phyloP scores from a whole-genome alignment of 1,140 invertebrate species.

The Aphaenogaster ashmeadi region DNA sequence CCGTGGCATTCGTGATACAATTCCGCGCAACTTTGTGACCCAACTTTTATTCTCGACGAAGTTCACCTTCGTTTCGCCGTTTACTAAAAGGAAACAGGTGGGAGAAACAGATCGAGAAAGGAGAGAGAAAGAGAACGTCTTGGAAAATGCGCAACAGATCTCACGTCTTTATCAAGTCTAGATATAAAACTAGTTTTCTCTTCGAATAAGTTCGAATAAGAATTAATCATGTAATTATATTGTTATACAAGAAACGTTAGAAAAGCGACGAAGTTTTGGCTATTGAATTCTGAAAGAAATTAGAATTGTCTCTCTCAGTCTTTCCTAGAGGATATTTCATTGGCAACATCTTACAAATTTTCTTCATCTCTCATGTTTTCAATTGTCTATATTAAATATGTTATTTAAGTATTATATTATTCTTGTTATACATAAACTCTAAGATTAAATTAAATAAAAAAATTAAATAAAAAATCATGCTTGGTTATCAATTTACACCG shows the following conservation, averaged over 20 bases:
- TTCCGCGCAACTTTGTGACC: conserved; percentile 63
- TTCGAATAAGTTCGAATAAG: neutral
- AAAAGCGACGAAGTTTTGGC: neutral
- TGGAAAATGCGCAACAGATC: conserved; percentile 12
- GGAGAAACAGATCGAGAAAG: neutral
- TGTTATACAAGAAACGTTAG: neutral
- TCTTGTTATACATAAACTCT: neutral
- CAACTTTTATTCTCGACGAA: conserved; percentile 59
- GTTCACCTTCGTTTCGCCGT: conserved; percentile 51
- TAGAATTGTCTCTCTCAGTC: neutral
- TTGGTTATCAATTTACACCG: neutral
- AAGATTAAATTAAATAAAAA: neutral
- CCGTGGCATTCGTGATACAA: conserved; percentile 62
- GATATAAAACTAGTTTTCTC: neutral
- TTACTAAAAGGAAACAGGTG: conserved; percentile 38
- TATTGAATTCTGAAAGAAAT: neutral
- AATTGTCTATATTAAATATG: neutral
- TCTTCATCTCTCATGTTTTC: neutral
- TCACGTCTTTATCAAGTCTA: neutral
- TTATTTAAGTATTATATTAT: conserved; percentile 5
- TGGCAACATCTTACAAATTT: neutral
- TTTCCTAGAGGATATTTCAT: neutral
- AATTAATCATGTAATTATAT: conserved; percentile 23
- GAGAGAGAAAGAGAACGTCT: neutral
- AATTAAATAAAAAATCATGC: neutral